Conservation (phyloP, 2,113 vertebrate genomes). For the Hyla sarda region DNA sequence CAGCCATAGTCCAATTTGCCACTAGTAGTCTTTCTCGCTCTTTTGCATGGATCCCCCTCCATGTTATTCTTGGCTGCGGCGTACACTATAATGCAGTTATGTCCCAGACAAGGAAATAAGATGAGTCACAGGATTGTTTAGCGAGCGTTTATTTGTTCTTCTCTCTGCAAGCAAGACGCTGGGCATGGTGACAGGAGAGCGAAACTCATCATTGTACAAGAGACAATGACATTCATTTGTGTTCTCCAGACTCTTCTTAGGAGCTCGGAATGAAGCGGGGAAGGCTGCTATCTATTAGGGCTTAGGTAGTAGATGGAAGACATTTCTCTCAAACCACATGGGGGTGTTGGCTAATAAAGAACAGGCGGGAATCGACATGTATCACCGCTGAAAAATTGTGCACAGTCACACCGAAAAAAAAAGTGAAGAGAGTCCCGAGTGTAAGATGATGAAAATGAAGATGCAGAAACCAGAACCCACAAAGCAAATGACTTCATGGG, state of each 20-base stretch:
- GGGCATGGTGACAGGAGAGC: slow-evolving; percentile 12
- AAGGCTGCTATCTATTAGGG: slow-evolving; percentile 34
- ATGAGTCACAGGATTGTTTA: slow-evolving; percentile 46
- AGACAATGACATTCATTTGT: slow-evolving; percentile 33
- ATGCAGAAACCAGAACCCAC: slow-evolving; percentile 1
- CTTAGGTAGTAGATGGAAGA: slow-evolving; percentile 28
- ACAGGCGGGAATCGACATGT: background rate
- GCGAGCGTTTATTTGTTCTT: slow-evolving; percentile 37
- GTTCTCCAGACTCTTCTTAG: slow-evolving; percentile 16
- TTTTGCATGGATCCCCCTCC: background rate
- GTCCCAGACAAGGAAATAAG: slow-evolving; percentile 27
- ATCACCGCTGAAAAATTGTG: background rate
- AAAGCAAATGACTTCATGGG: background rate
- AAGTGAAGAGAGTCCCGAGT: slow-evolving; percentile 2
- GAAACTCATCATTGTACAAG: slow-evolving; percentile 24
- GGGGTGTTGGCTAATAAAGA: slow-evolving; percentile 12
- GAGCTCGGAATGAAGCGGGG: slow-evolving; percentile 7
- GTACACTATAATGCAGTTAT: background rate
- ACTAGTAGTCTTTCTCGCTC: background rate
- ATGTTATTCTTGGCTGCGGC: slow-evolving; percentile 21
- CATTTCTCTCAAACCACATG: background rate
- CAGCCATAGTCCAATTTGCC: background rate
- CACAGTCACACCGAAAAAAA: background rate
- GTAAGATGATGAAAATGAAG: background rate
- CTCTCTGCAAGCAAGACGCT: slow-evolving; percentile 37